Base-by-base conservation (phyloP, 2,888 invertebrate species). In the Bombylius major region DNA sequence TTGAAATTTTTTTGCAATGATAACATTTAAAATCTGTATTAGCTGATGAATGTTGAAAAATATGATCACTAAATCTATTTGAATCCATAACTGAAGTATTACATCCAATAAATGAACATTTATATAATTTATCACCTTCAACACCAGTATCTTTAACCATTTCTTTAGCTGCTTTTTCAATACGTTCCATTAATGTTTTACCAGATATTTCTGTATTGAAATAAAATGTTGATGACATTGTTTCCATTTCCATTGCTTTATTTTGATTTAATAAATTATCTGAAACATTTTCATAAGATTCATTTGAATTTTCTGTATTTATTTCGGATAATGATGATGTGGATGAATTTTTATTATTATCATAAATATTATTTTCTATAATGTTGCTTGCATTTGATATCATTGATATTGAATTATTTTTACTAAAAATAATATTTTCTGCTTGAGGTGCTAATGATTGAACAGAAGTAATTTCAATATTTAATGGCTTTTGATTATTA, bases 71-170 rank as follows among this genome's bases (percentile, higher is more conserved):
- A 45, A 45, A 45, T 14, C 12, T 45, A 45, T 1, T 14, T 45
- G 14, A 7, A 14, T 45, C 14, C 8, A 6, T 1, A 7, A 45
- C 14, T 14, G 69, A 62, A 50, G 67, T 70, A 9, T 64, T 63
- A 62, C 82, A 82, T 2, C 65, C 63, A 5, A 64, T 62, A 56
- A 72, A 71, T 1, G 77, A 77, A 65, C 83, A 82, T 48, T 69
- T 72, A 61, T 75, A 82, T 6, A 83, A 66, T 47, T 76, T 69
- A n/a, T 62, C 63, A 11, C 78, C 78, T 39, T 62, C 58, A 5
- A 65, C 50, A 9, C 68, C 68, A 5, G 67, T 67, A 0, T 59
- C 51, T 4, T 59, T 56, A 1, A 66, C 66, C 14, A 54, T 44
- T 50, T 58, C 59, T 7, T 60, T 56, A 11, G 65, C 65, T 14